A percentile compares a stretch with the other conserved stretches of the same genome.
Evolutionary conservation across 2,797 vertebrate genomes (phyloP).

Genomic region (Nannoperca obscura): DNA sequence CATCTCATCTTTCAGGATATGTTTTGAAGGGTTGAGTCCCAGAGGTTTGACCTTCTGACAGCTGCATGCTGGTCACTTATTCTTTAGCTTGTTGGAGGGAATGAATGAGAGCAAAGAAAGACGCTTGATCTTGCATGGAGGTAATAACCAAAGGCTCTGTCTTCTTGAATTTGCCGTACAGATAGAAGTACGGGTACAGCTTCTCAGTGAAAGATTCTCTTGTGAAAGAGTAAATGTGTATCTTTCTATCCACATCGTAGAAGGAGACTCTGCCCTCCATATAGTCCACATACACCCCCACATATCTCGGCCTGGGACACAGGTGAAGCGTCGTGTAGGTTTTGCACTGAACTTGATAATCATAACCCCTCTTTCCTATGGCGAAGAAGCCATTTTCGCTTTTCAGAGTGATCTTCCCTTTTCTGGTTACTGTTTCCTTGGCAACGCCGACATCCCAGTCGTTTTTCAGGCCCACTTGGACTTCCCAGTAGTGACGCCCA

Average conservation of each 20-base stretch:
- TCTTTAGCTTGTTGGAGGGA: neutral
- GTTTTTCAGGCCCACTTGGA: slow-evolving; percentile 51
- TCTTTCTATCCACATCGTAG: slow-evolving; percentile 50
- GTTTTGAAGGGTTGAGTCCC: neutral
- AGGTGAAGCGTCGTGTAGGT: neutral
- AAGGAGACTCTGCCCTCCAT: slow-evolving; percentile 70
- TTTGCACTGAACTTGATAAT: slow-evolving; percentile 2
- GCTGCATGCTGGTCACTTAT: fast-evolving
- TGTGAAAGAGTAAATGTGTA: slow-evolving; percentile 67
- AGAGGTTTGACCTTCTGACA: neutral
- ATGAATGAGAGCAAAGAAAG: fast-evolving
- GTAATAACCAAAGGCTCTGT: slow-evolving; percentile 45
- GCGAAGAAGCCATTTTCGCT: slow-evolving; percentile 59
- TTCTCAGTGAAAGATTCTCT: slow-evolving; percentile 54
- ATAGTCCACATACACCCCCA: slow-evolving; percentile 74
- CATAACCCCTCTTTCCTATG: slow-evolving; percentile 47
- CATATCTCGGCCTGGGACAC: slow-evolving; percentile 35
- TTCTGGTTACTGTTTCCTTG: slow-evolving; percentile 31
- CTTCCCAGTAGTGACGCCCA: slow-evolving; percentile 75
- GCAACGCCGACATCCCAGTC: slow-evolving; percentile 72
- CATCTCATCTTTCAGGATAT: neutral
- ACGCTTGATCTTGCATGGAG: fast-evolving
- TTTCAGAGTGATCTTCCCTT: fast-evolving
- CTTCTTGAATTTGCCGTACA: slow-evolving; percentile 51
- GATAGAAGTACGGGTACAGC: slow-evolving; percentile 70